Evolutionary conservation across 37 sponge, comb jelly and placozoan genomes (phyloP), one percentile per base, ranked within the genome.

Genomic region (Spongilla lacustris): DNA sequence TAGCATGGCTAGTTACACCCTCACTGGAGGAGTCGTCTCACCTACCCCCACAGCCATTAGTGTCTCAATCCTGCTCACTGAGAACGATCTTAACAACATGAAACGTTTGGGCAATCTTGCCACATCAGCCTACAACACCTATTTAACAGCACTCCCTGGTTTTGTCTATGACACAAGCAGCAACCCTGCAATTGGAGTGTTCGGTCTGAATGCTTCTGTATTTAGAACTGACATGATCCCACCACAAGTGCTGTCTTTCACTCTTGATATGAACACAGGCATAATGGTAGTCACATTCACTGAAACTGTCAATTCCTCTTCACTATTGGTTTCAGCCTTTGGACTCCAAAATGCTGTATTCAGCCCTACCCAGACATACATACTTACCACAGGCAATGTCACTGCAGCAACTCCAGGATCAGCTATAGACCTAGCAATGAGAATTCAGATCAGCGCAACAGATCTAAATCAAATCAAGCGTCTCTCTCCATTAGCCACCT

Each of bases 401-500:
- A 84, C 80, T 32, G 93, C 91, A 1, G 69, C 49, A 28, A 88
- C 91, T 49, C 87, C 93, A n/a, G 84, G 81, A 6, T 36, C 88
- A 37, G 86, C 84, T 66, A 90, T 90, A 19, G 90, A 92, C 74
- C 89, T 90, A 82, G 69, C 82, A 1, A 66, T 97, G 4, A 8
- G 66, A 58, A 80, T 97, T 0, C 78, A 88, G 27, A 79, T 97
- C 66, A 90, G 87, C 50, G 68, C 36, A 27, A 69, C 28, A 37
- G 97, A 97, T 66, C 68, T 93, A 11, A 92, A 97, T 89, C 84
- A 74, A 29, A 34, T 97, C 48, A 97, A 97, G 27, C 70, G 69
- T 25, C 70, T 80, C 3, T 81, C 90, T 12, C 28, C 73, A 23
- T 28, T 97, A 24, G 97, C 91, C 22, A 97, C 91, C 23, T 34